phyloP scores from a whole-genome alignment of 2,888 invertebrate genomes.

The Lasioglossum malachurum region DNA sequence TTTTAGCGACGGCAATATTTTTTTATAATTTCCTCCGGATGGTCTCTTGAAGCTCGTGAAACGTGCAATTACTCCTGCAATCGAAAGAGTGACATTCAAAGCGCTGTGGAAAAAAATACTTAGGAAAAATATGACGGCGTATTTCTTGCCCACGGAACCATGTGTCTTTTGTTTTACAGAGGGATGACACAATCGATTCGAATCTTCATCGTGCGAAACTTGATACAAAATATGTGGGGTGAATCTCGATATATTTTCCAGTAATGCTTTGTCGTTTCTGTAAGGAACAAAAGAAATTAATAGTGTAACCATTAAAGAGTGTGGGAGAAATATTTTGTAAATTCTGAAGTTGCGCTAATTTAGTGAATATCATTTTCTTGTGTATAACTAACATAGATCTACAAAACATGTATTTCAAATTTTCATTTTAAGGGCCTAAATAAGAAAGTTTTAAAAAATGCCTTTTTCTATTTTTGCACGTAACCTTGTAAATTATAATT shows the following conservation, averaged over 20 bases:
- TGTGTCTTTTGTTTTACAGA: neutral
- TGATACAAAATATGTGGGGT: neutral
- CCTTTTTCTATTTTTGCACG: too few species aligned
- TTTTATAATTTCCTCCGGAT: neutral
- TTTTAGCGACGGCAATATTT: neutral
- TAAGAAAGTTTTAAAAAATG: too few species aligned
- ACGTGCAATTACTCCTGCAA: neutral
- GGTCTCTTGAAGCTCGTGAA: neutral
- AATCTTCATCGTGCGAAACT: neutral
- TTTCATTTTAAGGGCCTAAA: too few species aligned
- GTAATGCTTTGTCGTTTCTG: neutral
- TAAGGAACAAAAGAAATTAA: neutral
- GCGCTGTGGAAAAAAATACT: neutral
- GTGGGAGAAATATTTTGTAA: neutral
- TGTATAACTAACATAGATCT: too few species aligned
- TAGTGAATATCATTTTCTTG: neutral
- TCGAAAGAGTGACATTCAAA: neutral
- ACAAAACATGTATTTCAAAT: too few species aligned
- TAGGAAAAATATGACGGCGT: too few species aligned
- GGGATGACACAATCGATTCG: neutral
- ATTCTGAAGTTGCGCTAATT: neutral
- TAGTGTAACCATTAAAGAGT: neutral
- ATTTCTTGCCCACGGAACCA: neutral
- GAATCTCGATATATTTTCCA: neutral
- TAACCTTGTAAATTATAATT: too few species aligned